A percentile compares a stretch with the other conserved stretches of the same genome.
phyloP scores from a whole-genome alignment of 2,888 invertebrate species.

The Nomada fabriciana region DNA sequence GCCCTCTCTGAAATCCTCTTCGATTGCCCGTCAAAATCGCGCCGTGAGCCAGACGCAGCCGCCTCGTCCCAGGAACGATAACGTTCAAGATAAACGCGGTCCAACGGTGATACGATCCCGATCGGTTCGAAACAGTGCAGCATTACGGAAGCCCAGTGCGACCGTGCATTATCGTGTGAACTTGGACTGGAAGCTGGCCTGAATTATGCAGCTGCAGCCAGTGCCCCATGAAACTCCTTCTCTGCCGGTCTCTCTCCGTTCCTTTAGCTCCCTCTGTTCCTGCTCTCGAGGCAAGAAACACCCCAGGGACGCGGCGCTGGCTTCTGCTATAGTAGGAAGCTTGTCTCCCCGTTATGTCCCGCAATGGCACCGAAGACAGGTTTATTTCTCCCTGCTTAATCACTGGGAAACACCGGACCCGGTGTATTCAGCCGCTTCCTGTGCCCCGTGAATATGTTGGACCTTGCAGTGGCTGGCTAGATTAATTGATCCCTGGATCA shows the following conservation, averaged over 20 bases:
- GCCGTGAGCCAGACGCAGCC: slow-evolving; percentile 13
- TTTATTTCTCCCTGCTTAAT: slow-evolving; percentile 71
- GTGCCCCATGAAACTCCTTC: slow-evolving; percentile 39
- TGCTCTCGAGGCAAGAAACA: slow-evolving; percentile 62
- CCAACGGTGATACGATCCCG: slow-evolving; percentile 40
- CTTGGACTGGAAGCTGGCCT: slow-evolving; percentile 59
- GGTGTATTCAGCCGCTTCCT: slow-evolving; percentile 39
- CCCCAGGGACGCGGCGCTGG: slow-evolving; percentile 58
- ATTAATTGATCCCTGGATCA: slow-evolving; percentile 38
- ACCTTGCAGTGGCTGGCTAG: slow-evolving; percentile 14
- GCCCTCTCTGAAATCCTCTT: slow-evolving; percentile 1
- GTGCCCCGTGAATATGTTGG: slow-evolving; percentile 49
- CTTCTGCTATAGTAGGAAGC: slow-evolving; percentile 71
- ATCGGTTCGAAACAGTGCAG: slow-evolving; percentile 52
- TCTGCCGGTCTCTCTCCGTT: slow-evolving; percentile 23
- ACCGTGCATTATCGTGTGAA: slow-evolving; percentile 67
- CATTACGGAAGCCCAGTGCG: slow-evolving; percentile 41
- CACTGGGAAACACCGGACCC: slow-evolving; percentile 59
- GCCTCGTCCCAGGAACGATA: slow-evolving; percentile 34
- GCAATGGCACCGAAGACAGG: slow-evolving; percentile 74
- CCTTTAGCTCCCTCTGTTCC: slow-evolving; percentile 30
- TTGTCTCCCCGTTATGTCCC: slow-evolving; percentile 74
- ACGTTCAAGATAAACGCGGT: slow-evolving; percentile 42
- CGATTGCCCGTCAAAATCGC: slow-evolving; percentile 20
- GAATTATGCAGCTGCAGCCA: slow-evolving; percentile 70